Evolutionary conservation across 2,888 invertebrate species (phyloP), one percentile per base, ranked within the genome.

Genomic region (Euclidia mi): DNA sequence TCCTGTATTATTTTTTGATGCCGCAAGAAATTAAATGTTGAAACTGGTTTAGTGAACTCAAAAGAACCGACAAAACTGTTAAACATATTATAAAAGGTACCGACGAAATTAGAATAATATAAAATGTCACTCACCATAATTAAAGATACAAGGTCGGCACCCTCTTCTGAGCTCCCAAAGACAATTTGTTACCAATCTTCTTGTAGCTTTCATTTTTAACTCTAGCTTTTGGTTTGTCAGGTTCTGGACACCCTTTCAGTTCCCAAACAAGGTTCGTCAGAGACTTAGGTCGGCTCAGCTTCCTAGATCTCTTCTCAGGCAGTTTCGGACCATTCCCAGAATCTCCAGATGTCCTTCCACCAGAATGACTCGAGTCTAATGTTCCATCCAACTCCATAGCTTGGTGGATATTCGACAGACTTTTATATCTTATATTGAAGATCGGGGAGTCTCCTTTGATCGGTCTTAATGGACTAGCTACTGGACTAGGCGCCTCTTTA

Each of bases 241-340:
- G 88, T 65, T 65, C 89, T 7, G 94, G 94, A 79, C 93, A 94
- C 0, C 94, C 95, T 65, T 94, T 93, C 66, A 96, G 82, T 85
- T 98, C 97, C 98, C 98, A 98, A 64, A 98, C 98, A 79, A 98
- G 95, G 92, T 98, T 98, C 62, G 98, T 98, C 82, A 98, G 93
- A 58, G 98, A 98, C 74, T 98, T 96, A 47, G 98, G 98, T 82
- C 98, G 95, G 77, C 97, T 97, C 58, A 98, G 88, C 79, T 97
- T 97, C 74, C 97, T 95, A 47, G 97, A 97, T 81, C 97, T 95
- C 85, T 98, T 98, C 82, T 98, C 98, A 49, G 97, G 97, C 80
- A 97, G 95, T 84, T 98, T 98, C 3, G 96, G 96, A 1, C 96
- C 96, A 41, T 96, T 96, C 0, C 96, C 96, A 2, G 98, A 98